Conservation (phyloP, 2,888 invertebrate species). For the Schizotus pectinicornis region DNA sequence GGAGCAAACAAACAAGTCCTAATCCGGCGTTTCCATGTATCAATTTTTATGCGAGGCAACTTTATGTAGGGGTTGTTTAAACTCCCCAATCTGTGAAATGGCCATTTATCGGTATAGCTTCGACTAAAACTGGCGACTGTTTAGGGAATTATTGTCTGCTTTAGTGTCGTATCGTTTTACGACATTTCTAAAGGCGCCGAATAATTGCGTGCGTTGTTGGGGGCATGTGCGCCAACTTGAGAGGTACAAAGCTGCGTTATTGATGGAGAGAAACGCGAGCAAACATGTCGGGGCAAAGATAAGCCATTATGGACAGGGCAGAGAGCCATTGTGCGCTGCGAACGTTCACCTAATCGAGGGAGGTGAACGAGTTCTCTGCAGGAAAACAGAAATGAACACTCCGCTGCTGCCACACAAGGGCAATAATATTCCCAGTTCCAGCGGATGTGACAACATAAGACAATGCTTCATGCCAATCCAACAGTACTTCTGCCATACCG, state of each 20-base stretch:
- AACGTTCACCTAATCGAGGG: slow-evolving; percentile 24
- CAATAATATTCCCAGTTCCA: slow-evolving; percentile 16
- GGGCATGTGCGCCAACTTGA: slow-evolving; percentile 4
- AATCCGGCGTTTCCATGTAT: slow-evolving; percentile 16
- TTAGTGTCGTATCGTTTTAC: slow-evolving; percentile 22
- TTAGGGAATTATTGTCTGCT: slow-evolving; percentile 30
- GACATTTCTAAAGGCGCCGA: slow-evolving; percentile 22
- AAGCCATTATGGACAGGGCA: slow-evolving; percentile 26
- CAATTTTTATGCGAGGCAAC: slow-evolving; percentile 17
- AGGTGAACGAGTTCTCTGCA: slow-evolving; percentile 9
- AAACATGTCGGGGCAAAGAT: slow-evolving; percentile 24
- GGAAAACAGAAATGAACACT: slow-evolving; percentile 10
- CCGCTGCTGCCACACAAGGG: slow-evolving; percentile 4
- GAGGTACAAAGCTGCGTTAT: background rate
- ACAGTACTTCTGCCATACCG: slow-evolving; percentile 5
- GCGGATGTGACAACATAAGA: slow-evolving; percentile 20
- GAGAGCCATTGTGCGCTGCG: slow-evolving; percentile 17
- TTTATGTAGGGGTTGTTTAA: slow-evolving; percentile 32
- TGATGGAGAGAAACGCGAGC: slow-evolving; percentile 23
- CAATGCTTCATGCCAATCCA: slow-evolving; percentile 25
- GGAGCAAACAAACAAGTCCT: slow-evolving; percentile 16
- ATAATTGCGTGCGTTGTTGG: slow-evolving; percentile 14
- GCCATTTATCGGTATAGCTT: slow-evolving; percentile 29
- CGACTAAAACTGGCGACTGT: slow-evolving; percentile 29
- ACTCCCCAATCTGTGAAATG: slow-evolving; percentile 34